phyloP scores from a whole-genome alignment of 2,888 invertebrate genomes.

The Tipula unca region DNA sequence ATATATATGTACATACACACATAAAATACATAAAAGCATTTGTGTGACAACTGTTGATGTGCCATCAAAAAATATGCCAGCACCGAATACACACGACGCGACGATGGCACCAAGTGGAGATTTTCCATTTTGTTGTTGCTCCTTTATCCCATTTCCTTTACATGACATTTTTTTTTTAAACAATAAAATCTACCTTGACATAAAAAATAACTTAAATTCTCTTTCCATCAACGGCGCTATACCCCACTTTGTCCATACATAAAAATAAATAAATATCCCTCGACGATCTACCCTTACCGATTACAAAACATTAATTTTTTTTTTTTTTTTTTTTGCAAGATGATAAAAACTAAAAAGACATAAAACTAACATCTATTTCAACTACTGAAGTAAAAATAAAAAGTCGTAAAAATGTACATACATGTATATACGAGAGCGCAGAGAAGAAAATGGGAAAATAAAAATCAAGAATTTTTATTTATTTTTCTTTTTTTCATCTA shows the following conservation, averaged over 20 bases:
- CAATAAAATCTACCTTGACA: slow-evolving; percentile 8
- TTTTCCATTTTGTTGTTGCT: background rate
- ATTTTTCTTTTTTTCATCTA: background rate
- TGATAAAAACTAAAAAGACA: slow-evolving; percentile 9
- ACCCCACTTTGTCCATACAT: background rate
- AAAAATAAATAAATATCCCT: background rate
- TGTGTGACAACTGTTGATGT: background rate
- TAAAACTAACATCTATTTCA: slow-evolving; percentile 18
- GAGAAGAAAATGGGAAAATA: background rate
- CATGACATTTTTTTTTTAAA: background rate
- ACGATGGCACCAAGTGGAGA: background rate
- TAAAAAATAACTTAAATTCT: slow-evolving; percentile 8
- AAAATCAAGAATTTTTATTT: background rate
- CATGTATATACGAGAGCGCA: background rate
- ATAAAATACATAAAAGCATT: background rate
- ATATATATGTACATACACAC: no score
- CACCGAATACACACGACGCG: background rate
- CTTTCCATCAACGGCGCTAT: background rate
- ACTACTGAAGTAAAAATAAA: slow-evolving; percentile 14
- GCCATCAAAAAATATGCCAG: background rate
- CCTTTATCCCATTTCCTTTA: background rate
- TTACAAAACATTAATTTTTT: background rate
- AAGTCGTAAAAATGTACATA: background rate
- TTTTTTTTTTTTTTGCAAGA: background rate
- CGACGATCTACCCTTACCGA: background rate